phyloP scores from a whole-genome alignment of 2,113 vertebrate species.

The Bombycilla garrulus region DNA sequence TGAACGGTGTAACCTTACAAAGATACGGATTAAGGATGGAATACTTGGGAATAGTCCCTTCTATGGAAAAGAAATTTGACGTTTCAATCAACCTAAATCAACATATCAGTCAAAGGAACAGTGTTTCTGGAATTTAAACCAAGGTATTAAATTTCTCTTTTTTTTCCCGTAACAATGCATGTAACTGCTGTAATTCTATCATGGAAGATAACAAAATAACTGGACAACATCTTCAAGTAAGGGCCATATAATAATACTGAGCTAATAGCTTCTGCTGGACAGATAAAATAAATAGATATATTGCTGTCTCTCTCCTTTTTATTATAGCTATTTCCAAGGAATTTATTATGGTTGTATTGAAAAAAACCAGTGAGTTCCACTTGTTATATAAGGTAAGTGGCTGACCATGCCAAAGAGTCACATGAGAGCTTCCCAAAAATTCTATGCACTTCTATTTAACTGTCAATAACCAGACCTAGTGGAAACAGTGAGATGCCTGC shows the following conservation, averaged over 20 bases:
- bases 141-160: background rate
- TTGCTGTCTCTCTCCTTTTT: background rate
- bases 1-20: slow-evolving; percentile 38
- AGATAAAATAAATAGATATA: background rate
- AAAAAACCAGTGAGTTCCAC: background rate
- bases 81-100: slow-evolving; percentile 39
- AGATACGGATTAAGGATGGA: background rate
- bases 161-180: background rate
- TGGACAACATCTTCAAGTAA: background rate
- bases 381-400: slow-evolving; percentile 35
- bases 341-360: background rate
- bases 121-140: background rate
- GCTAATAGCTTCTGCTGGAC: background rate
- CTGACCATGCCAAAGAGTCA: slow-evolving; percentile 44
- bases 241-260: background rate
- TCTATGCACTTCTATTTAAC: slow-evolving; percentile 21
- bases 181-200: background rate
- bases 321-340: background rate
- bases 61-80: background rate
- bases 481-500: slow-evolving; percentile 38
- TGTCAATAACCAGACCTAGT: slow-evolving; percentile 50
- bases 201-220: background rate
- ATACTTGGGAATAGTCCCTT: slow-evolving; percentile 14
- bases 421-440: slow-evolving; percentile 43
- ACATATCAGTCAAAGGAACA: background rate